Base-by-base conservation (phyloP, 2,797 vertebrate species). In the Sorex maritimensis region DNA sequence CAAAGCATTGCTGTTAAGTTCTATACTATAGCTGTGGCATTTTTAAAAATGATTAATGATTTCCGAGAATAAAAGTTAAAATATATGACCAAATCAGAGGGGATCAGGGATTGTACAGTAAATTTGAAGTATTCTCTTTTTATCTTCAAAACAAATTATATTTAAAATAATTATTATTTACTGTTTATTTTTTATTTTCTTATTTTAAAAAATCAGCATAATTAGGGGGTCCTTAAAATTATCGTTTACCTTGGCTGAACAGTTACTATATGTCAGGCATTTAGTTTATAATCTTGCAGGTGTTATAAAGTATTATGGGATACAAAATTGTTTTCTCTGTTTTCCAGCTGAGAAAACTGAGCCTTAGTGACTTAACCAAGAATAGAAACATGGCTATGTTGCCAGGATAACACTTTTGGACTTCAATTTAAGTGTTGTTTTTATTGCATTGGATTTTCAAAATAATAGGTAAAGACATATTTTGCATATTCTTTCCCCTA, bases 41-140 rank as follows among this genome's bases (percentile, higher is more conserved):
- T 87, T 97, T 90, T 23, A 1, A 44, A 44, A 92, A 80, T 80
- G 73, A 94, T 84, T 30, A 65, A 84, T 85, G 8, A 75, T 79
- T 91, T 67, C 74, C 73, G 65, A 73, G 65, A 82, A 61, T 1
- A 79, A 88, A 81, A 55, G 17, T 82, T 92, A 28, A 86, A 73
- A 44, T 63, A 5, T 26, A 12, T 65, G 46, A 26, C 3, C 12
- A 81, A 12, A 61, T n/a, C 63, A 92, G 7, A 85, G 6, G 5
- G 41, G 58, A 90, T 23, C 24, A 72, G 30, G 30, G 2, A 44
- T 72, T 52, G 1, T 79, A 77, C 38, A 92, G 65, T 44, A 87
- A 65, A 91, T 26, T 73, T 78, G 86, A 94, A 13, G 55, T 73
- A 24, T 81, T 6, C 0, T 74, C 41, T 10, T 67, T 61, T 5